Conservation (phyloP, 53 echinoderm and acorn worm genomes). For the Actinopyga echinites region DNA sequence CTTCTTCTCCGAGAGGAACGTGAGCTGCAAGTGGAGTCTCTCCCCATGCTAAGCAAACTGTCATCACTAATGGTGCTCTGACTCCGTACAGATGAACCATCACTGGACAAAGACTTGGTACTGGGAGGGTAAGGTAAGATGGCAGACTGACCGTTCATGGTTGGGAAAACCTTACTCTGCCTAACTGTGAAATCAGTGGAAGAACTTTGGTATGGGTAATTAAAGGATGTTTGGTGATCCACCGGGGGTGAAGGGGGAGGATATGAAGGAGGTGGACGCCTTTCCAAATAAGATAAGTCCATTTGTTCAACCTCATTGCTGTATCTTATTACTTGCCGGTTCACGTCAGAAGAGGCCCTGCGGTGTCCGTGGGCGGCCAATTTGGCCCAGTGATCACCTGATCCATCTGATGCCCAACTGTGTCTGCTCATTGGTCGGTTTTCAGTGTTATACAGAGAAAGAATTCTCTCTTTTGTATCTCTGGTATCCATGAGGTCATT, state of each 20-base stretch:
- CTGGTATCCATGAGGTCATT: slow-evolving; percentile 22
- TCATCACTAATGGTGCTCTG: slow-evolving; percentile 31
- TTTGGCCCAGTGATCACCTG: neutral
- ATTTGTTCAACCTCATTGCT: slow-evolving; percentile 21
- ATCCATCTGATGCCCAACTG: slow-evolving; percentile 10
- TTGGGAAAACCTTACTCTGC: no score
- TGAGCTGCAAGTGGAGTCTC: slow-evolving; percentile 26
- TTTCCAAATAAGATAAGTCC: slow-evolving; percentile 1
- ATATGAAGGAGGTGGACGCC: neutral
- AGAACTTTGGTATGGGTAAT: neutral
- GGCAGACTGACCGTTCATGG: no score
- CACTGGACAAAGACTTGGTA: slow-evolving; percentile 5
- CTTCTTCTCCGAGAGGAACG: slow-evolving; percentile 13
- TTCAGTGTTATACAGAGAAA: neutral
- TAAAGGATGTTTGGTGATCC: neutral
- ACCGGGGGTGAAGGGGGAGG: slow-evolving; percentile 1
- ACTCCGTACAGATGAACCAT: slow-evolving; percentile 10
- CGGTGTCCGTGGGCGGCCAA: neutral
- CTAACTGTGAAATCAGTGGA: neutral
- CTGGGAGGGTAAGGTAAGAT: no score
- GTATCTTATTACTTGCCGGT: slow-evolving; percentile 23
- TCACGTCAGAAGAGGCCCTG: neutral
- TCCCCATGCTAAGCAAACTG: slow-evolving; percentile 10
- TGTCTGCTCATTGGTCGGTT: neutral
- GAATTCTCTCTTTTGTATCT: slow-evolving; percentile 11